Evolutionary conservation across 2,797 vertebrate genomes (phyloP), one percentile per base, ranked within the genome.

Genomic region (Gallinago stenura): DNA sequence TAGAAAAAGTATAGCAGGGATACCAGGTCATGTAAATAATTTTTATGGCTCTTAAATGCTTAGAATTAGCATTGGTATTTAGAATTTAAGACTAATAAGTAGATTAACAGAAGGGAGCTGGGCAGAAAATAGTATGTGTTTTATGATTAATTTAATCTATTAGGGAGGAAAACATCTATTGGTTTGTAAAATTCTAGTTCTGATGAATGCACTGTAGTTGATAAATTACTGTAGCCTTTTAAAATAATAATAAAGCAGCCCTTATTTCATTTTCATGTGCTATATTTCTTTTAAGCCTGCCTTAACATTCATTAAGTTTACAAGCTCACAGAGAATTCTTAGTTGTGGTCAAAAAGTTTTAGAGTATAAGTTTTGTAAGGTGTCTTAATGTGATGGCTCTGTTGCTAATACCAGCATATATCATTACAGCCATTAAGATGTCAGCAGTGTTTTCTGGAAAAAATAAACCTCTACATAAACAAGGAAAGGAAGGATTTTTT

Each of bases 291-390:
- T 90, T 82, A 83, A 83, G 43, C 12, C 14, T 85, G 26, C 83
- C 33, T 91, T 95, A 90, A 64, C 39, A 83, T 93, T 93, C 22
- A 9, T 93, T 66, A 85, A 53, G 57, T 83, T 93, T 92, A 68
- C 25, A 94, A 85, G 24, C 62, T 92, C 54, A 76, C 43, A 72
- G 18, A 89, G 21, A 82, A 83, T 82, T 94, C 24, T 68, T 79
- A 33, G 57, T 87, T 94, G 61, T 76, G 66, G 37, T 84, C 41
- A 81, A 51, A 90, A 96, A 94, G 43, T 79, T 86, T 83, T 77
- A 88, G 56, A 93, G 9, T 83, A 60, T 71, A 41, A 56, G 10
- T 94, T 94, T 85, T 66, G 9, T 65, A 71, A 65, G 19, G 18
- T 83, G 83, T 84, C 0, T 56, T 87, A 31, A 16, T 92, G 13